Evolutionary conservation across 2,113 vertebrate species (phyloP), one percentile per base, ranked within the genome.

Genomic region (Dasyprocta punctata): DNA sequence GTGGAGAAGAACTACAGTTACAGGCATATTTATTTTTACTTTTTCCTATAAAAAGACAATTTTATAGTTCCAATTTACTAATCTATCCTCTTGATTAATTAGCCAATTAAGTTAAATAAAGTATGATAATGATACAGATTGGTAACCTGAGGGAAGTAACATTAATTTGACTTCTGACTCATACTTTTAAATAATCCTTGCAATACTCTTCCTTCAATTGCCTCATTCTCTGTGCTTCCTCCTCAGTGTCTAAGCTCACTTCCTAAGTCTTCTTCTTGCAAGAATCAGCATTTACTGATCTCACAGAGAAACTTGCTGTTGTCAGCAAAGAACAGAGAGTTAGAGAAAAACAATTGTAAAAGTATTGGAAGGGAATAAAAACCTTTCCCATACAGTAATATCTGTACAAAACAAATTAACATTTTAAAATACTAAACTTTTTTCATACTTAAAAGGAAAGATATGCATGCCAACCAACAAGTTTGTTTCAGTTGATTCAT

Each of bases 201-300:
- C 86, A 95, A 95, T 89, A 88, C 60, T 84, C 83, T 54, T 96
- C 77, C 89, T 80, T 90, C 47, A 95, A 84, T 26, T 94, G 90
- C 94, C 82, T 96, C 95, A 97, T 92, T 82, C 92, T 75, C 86
- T 86, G 61, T 73, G 85, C 78, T 98, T 96, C 96, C 97, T 95
- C 90, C 92, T 95, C 71, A 67, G 95, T 5, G 28, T 91, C 77
- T 78, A 94, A 90, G 88, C 49, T 96, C 82, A 90, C 88, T 98
- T 96, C 95, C 94, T 96, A 97, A 94, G 86, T 86, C 91, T 87
- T 92, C 78, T 95, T 97, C 95, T 92, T 97, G 90, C 52, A 96
- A 61, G 73, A 96, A 96, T 97, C 95, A 97, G 98, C 96, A 97
- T 65, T 95, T 95, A 96, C 24, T 78, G 92, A 97, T 78, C 69